Conservation (phyloP, 2,113 vertebrate genomes). For the Zeus faber region DNA sequence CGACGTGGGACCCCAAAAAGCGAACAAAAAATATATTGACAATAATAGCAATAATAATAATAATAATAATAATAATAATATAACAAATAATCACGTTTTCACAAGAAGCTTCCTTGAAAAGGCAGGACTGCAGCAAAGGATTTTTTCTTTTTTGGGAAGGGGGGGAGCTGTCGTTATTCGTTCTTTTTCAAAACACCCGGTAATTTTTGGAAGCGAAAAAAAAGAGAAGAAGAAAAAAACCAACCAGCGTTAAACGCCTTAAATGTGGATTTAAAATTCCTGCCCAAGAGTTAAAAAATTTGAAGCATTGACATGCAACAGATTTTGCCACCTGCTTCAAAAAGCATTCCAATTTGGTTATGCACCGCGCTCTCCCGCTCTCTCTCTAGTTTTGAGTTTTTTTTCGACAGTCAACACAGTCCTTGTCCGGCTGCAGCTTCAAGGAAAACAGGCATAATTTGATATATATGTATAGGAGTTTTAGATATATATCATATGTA, state of each 20-base stretch:
- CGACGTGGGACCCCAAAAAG: background rate
- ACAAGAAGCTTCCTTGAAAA: slow-evolving; percentile 60
- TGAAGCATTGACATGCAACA: slow-evolving; percentile 56
- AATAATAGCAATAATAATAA: too few species aligned
- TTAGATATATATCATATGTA: slow-evolving; percentile 84
- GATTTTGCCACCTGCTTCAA: slow-evolving; percentile 53
- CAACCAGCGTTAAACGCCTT: too few species aligned
- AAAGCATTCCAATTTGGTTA: slow-evolving; percentile 31
- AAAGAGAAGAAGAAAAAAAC: too few species aligned
- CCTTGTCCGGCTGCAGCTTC: slow-evolving; percentile 70
- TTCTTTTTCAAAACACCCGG: too few species aligned
- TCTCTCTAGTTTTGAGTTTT: too few species aligned
- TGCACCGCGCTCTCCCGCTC: slow-evolving; percentile 33
- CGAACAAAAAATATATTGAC: background rate
- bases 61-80: too few species aligned
- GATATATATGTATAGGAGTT: slow-evolving; percentile 82
- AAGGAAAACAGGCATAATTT: slow-evolving; percentile 82
- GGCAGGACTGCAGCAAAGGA: slow-evolving; percentile 52
- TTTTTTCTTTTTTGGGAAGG: too few species aligned
- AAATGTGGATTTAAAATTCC: too few species aligned
- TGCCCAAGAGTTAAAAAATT: slow-evolving; percentile 25
- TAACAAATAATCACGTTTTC: slow-evolving; percentile 65
- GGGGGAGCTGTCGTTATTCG: too few species aligned
- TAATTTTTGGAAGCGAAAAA: too few species aligned
- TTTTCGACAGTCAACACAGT: slow-evolving; percentile 51